These are phyloP conservation scores for Andricus curvator DNA, from an alignment of 2,888 invertebrate genomes.

Conservation along the genomic window DNA sequence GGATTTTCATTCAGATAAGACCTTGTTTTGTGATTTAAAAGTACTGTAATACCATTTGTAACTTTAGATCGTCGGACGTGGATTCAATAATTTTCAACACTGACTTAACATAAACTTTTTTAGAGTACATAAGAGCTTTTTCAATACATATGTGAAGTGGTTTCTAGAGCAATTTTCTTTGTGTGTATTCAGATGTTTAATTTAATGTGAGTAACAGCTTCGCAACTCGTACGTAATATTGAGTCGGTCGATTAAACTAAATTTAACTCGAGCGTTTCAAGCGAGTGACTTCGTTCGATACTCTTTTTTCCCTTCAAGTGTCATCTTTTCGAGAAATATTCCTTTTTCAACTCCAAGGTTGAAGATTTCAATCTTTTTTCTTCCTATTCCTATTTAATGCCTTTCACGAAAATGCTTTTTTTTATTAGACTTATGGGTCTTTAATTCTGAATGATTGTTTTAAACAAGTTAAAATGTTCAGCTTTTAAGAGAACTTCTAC, in stretches of 20 bases:
- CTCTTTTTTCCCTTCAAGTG: not conserved
- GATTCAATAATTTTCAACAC: too few relatives aligned
- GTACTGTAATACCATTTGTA: too few relatives aligned
- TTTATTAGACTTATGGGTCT: not conserved
- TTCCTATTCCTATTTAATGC: not conserved
- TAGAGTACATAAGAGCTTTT: too few relatives aligned
- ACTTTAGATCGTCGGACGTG: too few relatives aligned
- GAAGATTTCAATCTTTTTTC: not conserved
- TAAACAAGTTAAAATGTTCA: too few relatives aligned
- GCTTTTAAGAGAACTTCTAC: too few relatives aligned
- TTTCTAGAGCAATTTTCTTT: not conserved
- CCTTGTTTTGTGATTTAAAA: too few relatives aligned
- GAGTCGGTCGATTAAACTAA: constrained; percentile 31
- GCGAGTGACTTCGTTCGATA: not conserved
- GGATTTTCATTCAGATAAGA: too few relatives aligned
- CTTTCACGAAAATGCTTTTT: not conserved
- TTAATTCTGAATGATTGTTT: too few relatives aligned
- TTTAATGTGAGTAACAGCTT: constrained; percentile 20
- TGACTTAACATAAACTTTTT: too few relatives aligned
- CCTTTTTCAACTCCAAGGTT: not conserved
- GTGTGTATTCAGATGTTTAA: constrained; percentile 8
- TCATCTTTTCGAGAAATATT: not conserved
- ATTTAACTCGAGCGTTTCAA: constrained; percentile 7
- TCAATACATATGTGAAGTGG: not conserved
- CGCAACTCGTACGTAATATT: constrained; percentile 1